Conservation (phyloP, 2,113 vertebrate species). For the western clawed frog (Xenopus tropicalis) region UCB_Xtro_10.0 CM004447.2:3294501-3295000, state of each 20-base stretch:
- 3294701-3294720: not conserved
- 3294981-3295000: constrained; percentile 50
- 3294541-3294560: too few relatives aligned
- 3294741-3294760: too few relatives aligned
- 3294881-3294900: constrained; percentile 49
- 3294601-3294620: too few relatives aligned
- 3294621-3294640: too few relatives aligned
- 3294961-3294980: constrained; percentile 57
- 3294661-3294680: too few relatives aligned
- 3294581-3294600: too few relatives aligned
- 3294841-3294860: constrained; percentile 64
- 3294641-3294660: too few relatives aligned
- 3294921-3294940: constrained; percentile 49
- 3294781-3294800: constrained; percentile 31
- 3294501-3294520: too few relatives aligned
- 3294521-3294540: too few relatives aligned
- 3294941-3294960: constrained; percentile 51
- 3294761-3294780: not conserved
- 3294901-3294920: constrained; percentile 49
- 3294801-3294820: constrained; percentile 17
- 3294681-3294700: not conserved
- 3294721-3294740: not conserved
- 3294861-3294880: constrained; percentile 48
- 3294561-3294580: too few relatives aligned
- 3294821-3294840: constrained; percentile 57